A percentile compares a stretch with the other conserved stretches of the same genome.
Evolutionary conservation across 2,888 invertebrate genomes (phyloP).

Genomic region (Sesia bembeciformis): DNA sequence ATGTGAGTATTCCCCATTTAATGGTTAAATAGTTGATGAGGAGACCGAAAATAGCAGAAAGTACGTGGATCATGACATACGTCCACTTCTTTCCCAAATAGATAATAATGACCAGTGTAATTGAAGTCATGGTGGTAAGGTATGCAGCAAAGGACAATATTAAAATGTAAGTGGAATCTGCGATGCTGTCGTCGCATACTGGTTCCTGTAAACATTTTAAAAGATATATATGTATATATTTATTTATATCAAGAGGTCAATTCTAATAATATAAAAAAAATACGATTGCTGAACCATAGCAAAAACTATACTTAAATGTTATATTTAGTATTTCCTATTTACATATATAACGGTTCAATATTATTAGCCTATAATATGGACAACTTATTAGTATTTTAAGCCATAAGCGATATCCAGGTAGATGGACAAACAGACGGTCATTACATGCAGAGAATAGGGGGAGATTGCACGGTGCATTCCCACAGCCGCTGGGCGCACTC

Average conservation of each 20-base stretch:
- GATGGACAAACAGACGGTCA: no score
- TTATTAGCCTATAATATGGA: no score
- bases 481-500: no score
- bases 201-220: conserved; percentile 1
- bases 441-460: no score
- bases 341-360: no score
- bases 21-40: conserved; percentile 1
- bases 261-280: no score
- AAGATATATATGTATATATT: not conserved
- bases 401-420: no score
- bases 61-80: conserved; percentile 4
- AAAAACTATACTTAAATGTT: no score
- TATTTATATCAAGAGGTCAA: no score
- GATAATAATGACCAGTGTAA: conserved; percentile 1
- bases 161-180: conserved; percentile 2
- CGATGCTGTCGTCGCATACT: conserved; percentile 5
- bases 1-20: conserved; percentile 1
- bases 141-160: not conserved
- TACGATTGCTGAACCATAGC: not conserved
- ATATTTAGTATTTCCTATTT: no score
- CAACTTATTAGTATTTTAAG: no score
- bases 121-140: conserved; percentile 1
- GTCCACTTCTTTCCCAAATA: conserved; percentile 8
- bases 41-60: not conserved
- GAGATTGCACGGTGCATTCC: no score